Percentiles rank a stretch among this genome's conserved stretches.
Evolutionary conservation across 2,113 vertebrate genomes (phyloP).

Genomic region (Sardina pilchardus): DNA sequence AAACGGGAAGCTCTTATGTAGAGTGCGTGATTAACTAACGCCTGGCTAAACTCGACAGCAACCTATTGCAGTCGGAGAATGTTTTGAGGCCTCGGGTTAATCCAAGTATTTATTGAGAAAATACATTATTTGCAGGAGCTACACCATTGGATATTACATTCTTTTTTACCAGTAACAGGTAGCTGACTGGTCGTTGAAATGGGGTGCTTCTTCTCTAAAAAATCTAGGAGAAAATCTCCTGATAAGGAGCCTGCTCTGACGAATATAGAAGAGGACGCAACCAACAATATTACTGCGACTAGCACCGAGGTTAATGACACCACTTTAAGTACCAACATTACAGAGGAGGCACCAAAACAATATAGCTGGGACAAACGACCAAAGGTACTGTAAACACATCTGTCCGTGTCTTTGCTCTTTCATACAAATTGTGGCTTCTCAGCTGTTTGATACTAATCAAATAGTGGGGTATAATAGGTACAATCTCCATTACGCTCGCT

Average conservation of each 20-base stretch:
- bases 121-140: background rate
- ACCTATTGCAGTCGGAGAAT: background rate
- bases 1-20: constrained; percentile 66
- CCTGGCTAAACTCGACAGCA: background rate
- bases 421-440: background rate
- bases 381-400: constrained; percentile 63
- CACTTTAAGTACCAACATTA: constrained; percentile 67
- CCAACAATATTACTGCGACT: constrained; percentile 51
- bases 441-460: background rate
- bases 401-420: background rate
- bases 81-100: constrained; percentile 12
- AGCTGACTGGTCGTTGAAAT: constrained; percentile 50
- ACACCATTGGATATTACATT: background rate
- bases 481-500: background rate
- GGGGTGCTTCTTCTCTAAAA: constrained; percentile 80
- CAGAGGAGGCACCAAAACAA: constrained; percentile 73
- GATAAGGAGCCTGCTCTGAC: constrained; percentile 63
- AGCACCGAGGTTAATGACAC: constrained; percentile 51
- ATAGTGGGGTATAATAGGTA: background rate
- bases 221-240: constrained; percentile 72
- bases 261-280: constrained; percentile 46
- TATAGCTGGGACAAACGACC: constrained; percentile 84
- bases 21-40: constrained; percentile 33
- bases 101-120: background rate
- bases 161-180: background rate